Conservation (phyloP, 2,888 invertebrate species). For the Sarcophaga carnaria region DNA sequence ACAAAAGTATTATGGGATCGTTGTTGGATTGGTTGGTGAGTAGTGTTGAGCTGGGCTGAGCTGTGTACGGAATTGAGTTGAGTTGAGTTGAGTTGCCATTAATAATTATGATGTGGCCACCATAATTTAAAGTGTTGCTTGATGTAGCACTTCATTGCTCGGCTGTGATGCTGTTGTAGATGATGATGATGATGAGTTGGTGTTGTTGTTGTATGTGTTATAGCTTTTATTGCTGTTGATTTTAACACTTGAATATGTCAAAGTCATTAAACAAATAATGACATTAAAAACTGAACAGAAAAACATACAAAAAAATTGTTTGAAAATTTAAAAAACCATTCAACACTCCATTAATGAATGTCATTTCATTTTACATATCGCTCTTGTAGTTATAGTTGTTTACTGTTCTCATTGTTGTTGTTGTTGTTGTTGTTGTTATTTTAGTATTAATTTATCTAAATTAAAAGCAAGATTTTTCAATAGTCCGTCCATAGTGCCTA, state of each 20-base stretch:
- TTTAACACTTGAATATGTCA: constrained; percentile 71
- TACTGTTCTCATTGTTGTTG: too few species aligned
- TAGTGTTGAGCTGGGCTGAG: neutral
- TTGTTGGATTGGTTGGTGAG: neutral
- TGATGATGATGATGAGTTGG: constrained; percentile 45
- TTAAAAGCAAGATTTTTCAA: constrained; percentile 57
- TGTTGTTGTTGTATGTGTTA: constrained; percentile 30
- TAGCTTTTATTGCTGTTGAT: constrained; percentile 54
- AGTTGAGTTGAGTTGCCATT: constrained; percentile 3
- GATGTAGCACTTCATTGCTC: constrained; percentile 51
- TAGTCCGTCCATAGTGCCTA: too few species aligned
- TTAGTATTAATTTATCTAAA: constrained; percentile 68
- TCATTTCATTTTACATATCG: constrained; percentile 35
- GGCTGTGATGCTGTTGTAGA: constrained; percentile 4
- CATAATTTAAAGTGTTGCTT: constrained; percentile 51
- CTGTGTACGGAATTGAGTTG: too few species aligned
- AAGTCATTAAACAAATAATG: constrained; percentile 70
- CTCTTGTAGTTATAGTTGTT: neutral
- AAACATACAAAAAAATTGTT: neutral
- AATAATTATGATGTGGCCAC: constrained; percentile 60
- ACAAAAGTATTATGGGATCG: too few species aligned
- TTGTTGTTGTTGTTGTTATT: constrained; percentile 14
- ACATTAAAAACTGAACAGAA: constrained; percentile 40
- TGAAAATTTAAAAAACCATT: constrained; percentile 53
- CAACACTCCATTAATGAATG: constrained; percentile 68